phyloP scores from a whole-genome alignment of 2,113 vertebrate species.

The Crotalus viridis region DNA sequence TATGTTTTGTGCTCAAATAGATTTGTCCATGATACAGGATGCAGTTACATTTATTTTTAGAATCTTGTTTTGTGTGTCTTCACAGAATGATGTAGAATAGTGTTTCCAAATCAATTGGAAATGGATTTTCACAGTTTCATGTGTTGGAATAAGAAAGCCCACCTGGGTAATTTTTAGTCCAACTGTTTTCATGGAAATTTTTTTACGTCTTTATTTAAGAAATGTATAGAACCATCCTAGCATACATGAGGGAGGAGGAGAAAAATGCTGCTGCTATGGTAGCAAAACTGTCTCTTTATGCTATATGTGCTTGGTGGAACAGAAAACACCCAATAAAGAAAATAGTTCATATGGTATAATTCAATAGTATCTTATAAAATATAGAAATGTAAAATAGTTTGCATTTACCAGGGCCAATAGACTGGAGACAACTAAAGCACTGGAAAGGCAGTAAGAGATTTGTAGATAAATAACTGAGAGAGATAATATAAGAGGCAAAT shows the following conservation, averaged over 20 bases:
- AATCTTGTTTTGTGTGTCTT: slow-evolving; percentile 50
- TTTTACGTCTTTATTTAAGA: slow-evolving; percentile 44
- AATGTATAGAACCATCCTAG: neutral
- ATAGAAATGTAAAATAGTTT: neutral
- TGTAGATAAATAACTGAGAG: neutral
- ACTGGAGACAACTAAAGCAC: neutral
- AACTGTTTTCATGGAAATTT: slow-evolving; percentile 43
- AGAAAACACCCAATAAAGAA: neutral
- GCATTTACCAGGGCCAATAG: neutral
- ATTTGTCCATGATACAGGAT: slow-evolving; percentile 53
- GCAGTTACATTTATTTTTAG: slow-evolving; percentile 60
- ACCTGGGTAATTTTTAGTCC: slow-evolving; percentile 40
- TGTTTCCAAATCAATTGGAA: slow-evolving; percentile 31
- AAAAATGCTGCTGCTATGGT: neutral
- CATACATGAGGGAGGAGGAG: neutral
- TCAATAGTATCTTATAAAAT: neutral
- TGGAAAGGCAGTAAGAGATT: neutral
- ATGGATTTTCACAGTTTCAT: slow-evolving; percentile 34
- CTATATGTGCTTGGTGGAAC: neutral
- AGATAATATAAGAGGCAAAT: neutral
- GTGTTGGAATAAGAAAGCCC: slow-evolving; percentile 40
- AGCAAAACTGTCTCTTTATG: neutral
- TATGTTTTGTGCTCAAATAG: slow-evolving; percentile 56
- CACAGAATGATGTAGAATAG: slow-evolving; percentile 56
- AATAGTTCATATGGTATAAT: neutral